Conservation (phyloP, 92 coral and sea anemone genomes). For the Parazoanthus atlanticus region DNA sequence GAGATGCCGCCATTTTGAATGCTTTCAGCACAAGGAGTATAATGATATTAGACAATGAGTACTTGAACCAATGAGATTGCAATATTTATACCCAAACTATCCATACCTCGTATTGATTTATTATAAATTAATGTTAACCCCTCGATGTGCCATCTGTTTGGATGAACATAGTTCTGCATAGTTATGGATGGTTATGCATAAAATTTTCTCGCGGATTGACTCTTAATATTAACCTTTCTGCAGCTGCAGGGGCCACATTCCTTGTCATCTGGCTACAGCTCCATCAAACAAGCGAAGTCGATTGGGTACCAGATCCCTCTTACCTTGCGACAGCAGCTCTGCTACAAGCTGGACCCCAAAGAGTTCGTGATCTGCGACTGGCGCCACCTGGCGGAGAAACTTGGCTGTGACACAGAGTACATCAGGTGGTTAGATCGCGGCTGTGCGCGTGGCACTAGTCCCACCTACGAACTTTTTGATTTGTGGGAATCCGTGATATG, state of each 20-base stretch:
- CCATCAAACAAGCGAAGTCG: not conserved
- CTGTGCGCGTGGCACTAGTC: not conserved
- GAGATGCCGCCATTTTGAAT: not conserved
- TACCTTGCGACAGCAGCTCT: not conserved
- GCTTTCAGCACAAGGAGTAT: too few species aligned
- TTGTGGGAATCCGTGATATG: slow-evolving; percentile 17
- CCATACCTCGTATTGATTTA: too few species aligned
- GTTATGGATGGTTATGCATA: too few species aligned
- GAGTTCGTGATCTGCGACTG: not conserved
- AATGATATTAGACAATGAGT: too few species aligned
- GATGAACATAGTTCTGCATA: too few species aligned
- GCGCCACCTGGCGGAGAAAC: slow-evolving; percentile 18
- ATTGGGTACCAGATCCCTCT: slow-evolving; percentile 13
- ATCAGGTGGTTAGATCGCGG: slow-evolving; percentile 9
- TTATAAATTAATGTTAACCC: too few species aligned
- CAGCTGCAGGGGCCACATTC: slow-evolving; percentile 1
- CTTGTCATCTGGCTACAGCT: slow-evolving; percentile 15
- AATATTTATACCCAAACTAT: not conserved
- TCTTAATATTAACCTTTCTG: too few species aligned
- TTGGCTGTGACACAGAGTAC: not conserved
- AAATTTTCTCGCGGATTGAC: too few species aligned
- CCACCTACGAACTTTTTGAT: slow-evolving; percentile 6
- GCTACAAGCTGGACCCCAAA: slow-evolving; percentile 4
- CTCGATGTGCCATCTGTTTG: too few species aligned
- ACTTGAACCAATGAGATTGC: not conserved